Evolutionary conservation across 2,113 vertebrate genomes (phyloP).

Genomic region (Psophia crepitans): DNA sequence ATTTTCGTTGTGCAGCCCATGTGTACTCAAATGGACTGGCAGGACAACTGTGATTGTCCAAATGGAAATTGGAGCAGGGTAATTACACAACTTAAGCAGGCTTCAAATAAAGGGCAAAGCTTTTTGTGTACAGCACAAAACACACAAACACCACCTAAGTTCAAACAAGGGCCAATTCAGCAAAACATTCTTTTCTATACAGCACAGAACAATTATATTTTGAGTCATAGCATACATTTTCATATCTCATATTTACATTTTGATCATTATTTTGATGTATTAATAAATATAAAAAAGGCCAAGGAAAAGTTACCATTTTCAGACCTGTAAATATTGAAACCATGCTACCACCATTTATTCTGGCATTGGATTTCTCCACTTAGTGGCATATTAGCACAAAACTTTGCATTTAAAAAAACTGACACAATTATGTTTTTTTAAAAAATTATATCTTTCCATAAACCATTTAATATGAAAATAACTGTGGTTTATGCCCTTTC

Average conservation of each 20-base stretch:
- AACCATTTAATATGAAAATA: constrained; percentile 34
- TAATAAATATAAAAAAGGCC: neutral
- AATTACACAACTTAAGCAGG: neutral
- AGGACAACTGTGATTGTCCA: neutral
- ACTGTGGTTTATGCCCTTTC: neutral
- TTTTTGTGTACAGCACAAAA: neutral
- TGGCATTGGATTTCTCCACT: constrained; percentile 16
- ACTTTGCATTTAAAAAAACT: constrained; percentile 5
- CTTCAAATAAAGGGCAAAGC: neutral
- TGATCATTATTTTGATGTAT: neutral
- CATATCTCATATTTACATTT: neutral
- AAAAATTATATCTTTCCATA: constrained; percentile 15
- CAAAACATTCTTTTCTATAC: neutral
- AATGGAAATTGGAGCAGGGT: neutral
- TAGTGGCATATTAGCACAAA: constrained; percentile 17
- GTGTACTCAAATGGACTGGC: neutral
- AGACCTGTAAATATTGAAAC: constrained; percentile 1
- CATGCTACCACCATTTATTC: neutral
- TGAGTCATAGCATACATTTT: neutral
- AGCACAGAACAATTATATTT: neutral
- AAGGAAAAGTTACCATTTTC: neutral
- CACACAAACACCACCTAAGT: neutral
- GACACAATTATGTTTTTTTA: neutral
- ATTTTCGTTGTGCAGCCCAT: neutral
- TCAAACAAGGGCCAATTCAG: neutral